Percentiles rank a stretch among this genome's conserved stretches.
Conservation (phyloP, 2,113 vertebrate genomes). For the Coptodon rendalli region DNA sequence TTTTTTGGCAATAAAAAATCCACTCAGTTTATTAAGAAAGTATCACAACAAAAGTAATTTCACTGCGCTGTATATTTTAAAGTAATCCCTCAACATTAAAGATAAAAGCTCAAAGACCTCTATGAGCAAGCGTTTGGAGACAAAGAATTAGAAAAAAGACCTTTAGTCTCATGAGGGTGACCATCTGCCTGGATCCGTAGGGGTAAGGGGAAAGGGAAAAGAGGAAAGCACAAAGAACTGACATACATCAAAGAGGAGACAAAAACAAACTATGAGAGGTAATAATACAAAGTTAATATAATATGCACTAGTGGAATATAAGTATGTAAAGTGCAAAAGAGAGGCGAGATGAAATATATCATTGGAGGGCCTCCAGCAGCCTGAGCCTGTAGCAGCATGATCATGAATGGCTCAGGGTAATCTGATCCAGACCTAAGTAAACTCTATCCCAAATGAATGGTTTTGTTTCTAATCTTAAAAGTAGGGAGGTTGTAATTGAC, state of each 20-base stretch:
- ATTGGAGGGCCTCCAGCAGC: neutral
- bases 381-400: neutral
- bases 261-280: neutral
- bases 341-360: neutral
- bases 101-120: neutral
- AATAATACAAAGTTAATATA: neutral
- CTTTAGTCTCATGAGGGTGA: neutral
- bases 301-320: neutral
- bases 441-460: neutral
- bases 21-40: neutral
- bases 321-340: neutral
- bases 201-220: neutral
- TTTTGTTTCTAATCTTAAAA: neutral
- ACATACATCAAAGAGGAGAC: neutral
- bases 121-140: neutral
- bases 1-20: neutral
- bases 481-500: neutral
- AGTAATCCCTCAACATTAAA: neutral
- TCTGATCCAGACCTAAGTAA: neutral
- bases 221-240: neutral
- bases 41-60: neutral
- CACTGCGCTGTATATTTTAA: neutral
- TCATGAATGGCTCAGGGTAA: neutral
- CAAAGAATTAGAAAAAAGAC: neutral
- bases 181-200: neutral